Percentiles rank a stretch among this genome's conserved stretches.
phyloP scores from a whole-genome alignment of 1,140 invertebrate genomes.

The Camponotus pennsylvanicus region DNA sequence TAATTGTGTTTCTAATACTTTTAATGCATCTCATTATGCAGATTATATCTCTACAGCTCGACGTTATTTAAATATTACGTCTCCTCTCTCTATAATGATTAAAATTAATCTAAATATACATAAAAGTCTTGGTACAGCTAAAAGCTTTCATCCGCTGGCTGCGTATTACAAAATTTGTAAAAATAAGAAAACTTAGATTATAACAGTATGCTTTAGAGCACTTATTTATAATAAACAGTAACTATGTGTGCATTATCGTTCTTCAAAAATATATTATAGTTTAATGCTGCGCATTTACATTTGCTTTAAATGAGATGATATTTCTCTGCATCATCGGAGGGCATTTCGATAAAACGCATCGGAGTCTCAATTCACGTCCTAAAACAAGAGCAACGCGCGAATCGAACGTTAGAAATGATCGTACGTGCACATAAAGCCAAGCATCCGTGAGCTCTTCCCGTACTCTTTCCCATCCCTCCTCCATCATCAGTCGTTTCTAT shows the following conservation, averaged over 20 bases:
- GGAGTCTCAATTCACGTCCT: constrained; percentile 33
- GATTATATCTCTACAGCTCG: not conserved
- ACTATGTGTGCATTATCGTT: not conserved
- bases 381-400: constrained; percentile 30
- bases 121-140: not conserved
- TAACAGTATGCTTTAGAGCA: not conserved
- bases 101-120: not conserved
- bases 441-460: constrained; percentile 22
- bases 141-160: not conserved
- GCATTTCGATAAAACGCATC: not conserved
- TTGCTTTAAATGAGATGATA: constrained; percentile 8
- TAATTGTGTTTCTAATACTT: not conserved
- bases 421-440: constrained; percentile 50
- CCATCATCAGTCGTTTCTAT: constrained; percentile 28
- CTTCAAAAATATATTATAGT: not conserved
- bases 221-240: not conserved
- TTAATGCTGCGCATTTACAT: constrained; percentile 11
- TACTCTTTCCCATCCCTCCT: constrained; percentile 1
- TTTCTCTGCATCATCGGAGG: constrained; percentile 6
- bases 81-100: too few species aligned
- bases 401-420: constrained; percentile 37
- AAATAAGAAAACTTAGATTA: not conserved
- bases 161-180: not conserved
- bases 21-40: not conserved
- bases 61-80: not conserved